Conservation (phyloP, 2,888 invertebrate genomes). For the Pyralis farinalis region DNA sequence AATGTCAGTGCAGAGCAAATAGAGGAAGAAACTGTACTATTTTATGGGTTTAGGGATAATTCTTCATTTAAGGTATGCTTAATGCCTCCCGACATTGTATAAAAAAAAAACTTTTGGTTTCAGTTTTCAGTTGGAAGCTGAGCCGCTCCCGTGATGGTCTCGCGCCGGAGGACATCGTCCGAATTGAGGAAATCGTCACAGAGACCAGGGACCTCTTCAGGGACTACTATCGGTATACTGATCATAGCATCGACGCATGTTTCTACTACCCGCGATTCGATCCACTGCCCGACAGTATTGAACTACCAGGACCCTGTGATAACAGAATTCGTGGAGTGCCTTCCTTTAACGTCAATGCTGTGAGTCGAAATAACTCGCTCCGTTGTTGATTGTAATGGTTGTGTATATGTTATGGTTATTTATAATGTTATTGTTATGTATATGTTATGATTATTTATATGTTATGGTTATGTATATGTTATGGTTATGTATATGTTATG, state of each 20-base stretch:
- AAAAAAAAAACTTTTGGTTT: constrained; percentile 11
- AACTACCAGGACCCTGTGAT: constrained; percentile 48
- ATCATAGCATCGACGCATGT: constrained; percentile 46
- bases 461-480: too few species aligned
- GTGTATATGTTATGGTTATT: not conserved
- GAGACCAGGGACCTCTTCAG: constrained; percentile 43
- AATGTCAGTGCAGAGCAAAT: too few species aligned
- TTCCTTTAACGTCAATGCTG: constrained; percentile 39
- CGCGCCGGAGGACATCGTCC: constrained; percentile 29
- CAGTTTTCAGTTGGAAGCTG: constrained; percentile 68
- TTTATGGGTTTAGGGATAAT: too few species aligned
- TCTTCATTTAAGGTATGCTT: too few species aligned
- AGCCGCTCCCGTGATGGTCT: constrained; percentile 41
- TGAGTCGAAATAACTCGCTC: constrained; percentile 27
- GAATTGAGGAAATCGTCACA: constrained; percentile 35
- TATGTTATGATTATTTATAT: too few species aligned
- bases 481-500: too few species aligned
- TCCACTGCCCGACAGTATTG: constrained; percentile 33
- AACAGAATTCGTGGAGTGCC: constrained; percentile 37
- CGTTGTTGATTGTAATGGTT: not conserved
- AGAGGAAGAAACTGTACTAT: too few species aligned
- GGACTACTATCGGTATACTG: constrained; percentile 44
- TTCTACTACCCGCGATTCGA: constrained; percentile 60
- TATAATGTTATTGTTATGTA: too few species aligned
- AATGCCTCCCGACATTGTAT: too few species aligned